Base-by-base conservation (phyloP, 2,113 vertebrate species). In the Amphiprion percula region DNA sequence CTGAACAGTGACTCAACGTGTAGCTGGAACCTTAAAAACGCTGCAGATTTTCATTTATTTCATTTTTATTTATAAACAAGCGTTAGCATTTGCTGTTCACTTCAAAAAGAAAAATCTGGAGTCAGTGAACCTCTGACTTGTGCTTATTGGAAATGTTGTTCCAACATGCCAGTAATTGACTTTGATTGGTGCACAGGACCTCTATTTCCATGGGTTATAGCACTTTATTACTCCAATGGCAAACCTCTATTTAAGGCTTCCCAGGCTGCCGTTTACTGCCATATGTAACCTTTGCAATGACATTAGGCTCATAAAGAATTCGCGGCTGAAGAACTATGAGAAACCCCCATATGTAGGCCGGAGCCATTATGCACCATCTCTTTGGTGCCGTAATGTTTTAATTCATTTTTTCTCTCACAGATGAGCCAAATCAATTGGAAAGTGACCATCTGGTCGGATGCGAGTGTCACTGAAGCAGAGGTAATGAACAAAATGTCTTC, bases 401-500 rank as follows among this genome's bases (percentile, higher is more conserved):
- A 96, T 96, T 96, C 93, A 41, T 88, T 79, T 94, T 95, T 95
- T 95, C 95, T 95, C 93, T 88, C 90, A 91, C 93, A 94, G 91
- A 94, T 92, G 94, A 95, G 94, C 93, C 93, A 96, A 96, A 96
- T 94, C 94, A 96, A 93, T 96, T 95, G 93, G 94, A 97, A 96
- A 97, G 95, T 96, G 95, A 96, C 96, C 96, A 96, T 96, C 96
- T 97, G 95, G 92, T 95, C 91, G 86, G 91, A 89, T 92, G 86
- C 87, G 89, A 92, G 83, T 91, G 93, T 80, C 91, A 94, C 82
- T 93, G 89, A 90, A 93, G 94, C 92, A 94, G 93, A 94, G 94
- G 91, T 91, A 96, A 96, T 95, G 93, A 94, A 94, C 87, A 95
- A 94, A 95, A 94, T 89, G 91, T 89, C 87, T 90, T 92, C 87